Evolutionary conservation across 1,140 invertebrate species (phyloP), one percentile per base, ranked within the genome.

Genomic region (Drosophila pachea): DNA sequence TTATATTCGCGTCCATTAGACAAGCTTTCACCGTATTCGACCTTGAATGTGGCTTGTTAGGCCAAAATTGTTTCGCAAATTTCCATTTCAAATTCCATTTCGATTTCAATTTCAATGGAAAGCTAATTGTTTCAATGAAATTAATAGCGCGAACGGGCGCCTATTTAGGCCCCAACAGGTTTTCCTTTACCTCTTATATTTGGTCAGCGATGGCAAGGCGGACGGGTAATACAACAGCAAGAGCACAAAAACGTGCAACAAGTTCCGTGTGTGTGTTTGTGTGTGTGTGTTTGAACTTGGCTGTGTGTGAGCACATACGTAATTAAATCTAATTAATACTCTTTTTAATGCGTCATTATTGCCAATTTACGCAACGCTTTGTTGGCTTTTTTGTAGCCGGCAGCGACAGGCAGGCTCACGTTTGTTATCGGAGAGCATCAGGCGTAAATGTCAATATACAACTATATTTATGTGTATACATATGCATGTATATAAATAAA

Each of bases 291-390:
- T 11, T 49, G n/a, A 22, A 22, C 22, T 22, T 22, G 22, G 22
- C 22, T n/a, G 7, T 16, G 14, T 42, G 14, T 48, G 42, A 38
- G n/a, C 5, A 31, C 47, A 56, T 14, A 52, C 32, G 48, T 55
- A 45, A 52, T 52, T 52, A 66, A 54, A 72, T 61, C 54, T 66
- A 82, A 75, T 78, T 61, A 82, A 84, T 78, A 75, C 48, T 43
- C 62, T 63, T 75, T 75, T 78, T 65, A 84, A 84, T 78, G 72
- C 78, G 73, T 84, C 79, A 83, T 83, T 75, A 82, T 81, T 74
- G 63, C 50, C 64, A 63, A 66, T 73, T 73, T 62, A 61, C 53
- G 62, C 75, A 75, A 70, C 33, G 43, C 36, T 64, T 67, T 60
- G 7, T 45, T 55, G 12, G 43, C 36, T 64, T 67, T 60, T 5